These are phyloP conservation scores for Porites australiensis DNA, from an alignment of 64 coral and sea anemone species.

Conservation along the genomic window DNA sequence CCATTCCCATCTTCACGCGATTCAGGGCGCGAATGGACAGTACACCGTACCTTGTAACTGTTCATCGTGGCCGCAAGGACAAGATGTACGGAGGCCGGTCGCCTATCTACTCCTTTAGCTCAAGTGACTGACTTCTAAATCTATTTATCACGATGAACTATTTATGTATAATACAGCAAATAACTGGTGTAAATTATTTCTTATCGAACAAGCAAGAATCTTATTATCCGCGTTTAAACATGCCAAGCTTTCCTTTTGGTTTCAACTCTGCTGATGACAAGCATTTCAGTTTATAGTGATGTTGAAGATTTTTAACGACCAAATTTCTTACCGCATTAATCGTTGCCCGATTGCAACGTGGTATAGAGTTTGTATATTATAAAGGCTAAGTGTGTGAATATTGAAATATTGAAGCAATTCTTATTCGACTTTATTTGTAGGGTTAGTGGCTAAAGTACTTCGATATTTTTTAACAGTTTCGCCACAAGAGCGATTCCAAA, in stretches of 20 bases:
- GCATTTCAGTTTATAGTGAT: slow-evolving; percentile 42
- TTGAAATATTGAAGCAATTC: slow-evolving; percentile 84
- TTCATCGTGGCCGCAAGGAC: slow-evolving; percentile 73
- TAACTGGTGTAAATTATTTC: slow-evolving; percentile 92
- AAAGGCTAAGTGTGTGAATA: slow-evolving; percentile 77
- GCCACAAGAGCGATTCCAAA: slow-evolving; percentile 47
- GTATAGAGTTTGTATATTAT: slow-evolving; percentile 82
- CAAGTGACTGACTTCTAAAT: slow-evolving; percentile 74
- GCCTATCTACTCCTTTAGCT: slow-evolving; percentile 93
- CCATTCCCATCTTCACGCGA: slow-evolving; percentile 84
- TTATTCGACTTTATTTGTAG: slow-evolving; percentile 75
- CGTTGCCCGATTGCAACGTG: slow-evolving; percentile 56
- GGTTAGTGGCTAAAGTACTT: slow-evolving; percentile 82
- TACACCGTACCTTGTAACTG: slow-evolving; percentile 97
- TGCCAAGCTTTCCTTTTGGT: not conserved
- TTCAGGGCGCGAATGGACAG: slow-evolving; percentile 91
- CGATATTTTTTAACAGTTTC: slow-evolving; percentile 46
- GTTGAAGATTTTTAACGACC: slow-evolving; percentile 25
- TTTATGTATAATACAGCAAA: slow-evolving; percentile 86
- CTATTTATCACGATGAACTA: slow-evolving; percentile 90
- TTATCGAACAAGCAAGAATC: slow-evolving; percentile 70
- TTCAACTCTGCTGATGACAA: slow-evolving; percentile 16
- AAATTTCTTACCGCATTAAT: slow-evolving; percentile 56
- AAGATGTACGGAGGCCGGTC: slow-evolving; percentile 87
- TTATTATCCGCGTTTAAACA: slow-evolving; percentile 47